Conservation (phyloP, 2,888 invertebrate genomes). For the Subacronicta megacephala region DNA sequence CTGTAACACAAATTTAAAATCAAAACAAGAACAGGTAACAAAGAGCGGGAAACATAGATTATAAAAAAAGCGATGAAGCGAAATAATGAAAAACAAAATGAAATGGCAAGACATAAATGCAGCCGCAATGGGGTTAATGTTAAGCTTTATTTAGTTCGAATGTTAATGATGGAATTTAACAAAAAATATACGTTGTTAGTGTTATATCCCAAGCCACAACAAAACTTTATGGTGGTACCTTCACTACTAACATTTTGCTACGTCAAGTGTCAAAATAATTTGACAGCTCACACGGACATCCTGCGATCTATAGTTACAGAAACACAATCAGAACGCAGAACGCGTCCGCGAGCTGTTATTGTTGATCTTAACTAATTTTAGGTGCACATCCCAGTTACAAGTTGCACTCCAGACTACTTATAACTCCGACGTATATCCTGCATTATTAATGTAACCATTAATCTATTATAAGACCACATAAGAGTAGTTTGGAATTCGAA, state of each 20-base stretch:
- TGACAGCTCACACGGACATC: not conserved
- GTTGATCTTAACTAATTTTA: not conserved
- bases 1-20: constrained; percentile 23
- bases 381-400: constrained; percentile 1
- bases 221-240: constrained; percentile 78
- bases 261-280: not conserved
- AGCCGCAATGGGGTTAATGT: constrained; percentile 83
- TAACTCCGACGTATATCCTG: constrained; percentile 10
- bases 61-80: constrained; percentile 55
- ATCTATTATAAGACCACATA: constrained; percentile 11
- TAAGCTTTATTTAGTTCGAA: constrained; percentile 65
- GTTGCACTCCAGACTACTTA: constrained; percentile 11
- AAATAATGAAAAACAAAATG: constrained; percentile 58
- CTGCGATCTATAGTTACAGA: not conserved
- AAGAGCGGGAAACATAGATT: constrained; percentile 43
- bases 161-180: constrained; percentile 72
- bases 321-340: not conserved
- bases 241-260: constrained; percentile 73
- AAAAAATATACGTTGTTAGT: constrained; percentile 67
- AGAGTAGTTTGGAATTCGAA: constrained; percentile 1
- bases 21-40: constrained; percentile 43
- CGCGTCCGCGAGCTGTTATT: not conserved
- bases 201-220: constrained; percentile 86
- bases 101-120: constrained; percentile 77
- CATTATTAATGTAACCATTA: constrained; percentile 1